Evolutionary conservation across 2,113 vertebrate genomes (phyloP), one percentile per base, ranked within the genome.

Genomic region (Lagenorhynchus albirostris): DNA sequence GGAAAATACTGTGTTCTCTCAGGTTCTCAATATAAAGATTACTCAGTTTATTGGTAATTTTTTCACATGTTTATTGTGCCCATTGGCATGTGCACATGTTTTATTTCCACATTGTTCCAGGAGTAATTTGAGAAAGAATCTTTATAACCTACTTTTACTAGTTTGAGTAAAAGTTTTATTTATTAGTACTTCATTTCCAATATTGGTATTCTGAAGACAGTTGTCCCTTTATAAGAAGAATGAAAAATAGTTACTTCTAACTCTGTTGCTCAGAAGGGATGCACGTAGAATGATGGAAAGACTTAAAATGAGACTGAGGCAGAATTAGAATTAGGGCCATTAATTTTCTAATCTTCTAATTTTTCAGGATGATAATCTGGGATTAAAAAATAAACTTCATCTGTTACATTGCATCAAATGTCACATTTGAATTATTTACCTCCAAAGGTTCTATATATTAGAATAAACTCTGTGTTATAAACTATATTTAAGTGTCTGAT

Each of bases 71-170:
- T 87, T 85, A 55, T 8, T 25, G 0, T 77, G 47, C 25, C 50
- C 71, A 74, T n/a, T 91, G 47, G 13, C 15, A 76, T 71, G 31
- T 55, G 33, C 25, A n/a, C 58, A 77, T 58, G 33, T 82, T 88
- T 92, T 67, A 80, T 93, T 71, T 89, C 33, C 8, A 20, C 9
- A 17, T 68, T 89, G 9, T 79, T 93, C 47, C 7, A 62, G 44
- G 33, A 89, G 63, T 50, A 96, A 82, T 83, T 94, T 92, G 74
- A 87, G n/a, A 92, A 96, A 94, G 47, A 95, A 92, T 87, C 36
- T 63, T 41, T 53, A 41, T 62, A 93, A 97, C 94, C 17, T 74
- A 12, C 60, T 96, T 92, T 90, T 92, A 86, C 23, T 85, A 88
- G 31, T 90, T 96, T 80, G 20, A 91, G 38, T 82, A 87, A 89